A percentile compares a stretch with the other conserved stretches of the same genome.
Conservation (phyloP, 2,888 invertebrate genomes). For the Phytoseiulus persimilis region DNA sequence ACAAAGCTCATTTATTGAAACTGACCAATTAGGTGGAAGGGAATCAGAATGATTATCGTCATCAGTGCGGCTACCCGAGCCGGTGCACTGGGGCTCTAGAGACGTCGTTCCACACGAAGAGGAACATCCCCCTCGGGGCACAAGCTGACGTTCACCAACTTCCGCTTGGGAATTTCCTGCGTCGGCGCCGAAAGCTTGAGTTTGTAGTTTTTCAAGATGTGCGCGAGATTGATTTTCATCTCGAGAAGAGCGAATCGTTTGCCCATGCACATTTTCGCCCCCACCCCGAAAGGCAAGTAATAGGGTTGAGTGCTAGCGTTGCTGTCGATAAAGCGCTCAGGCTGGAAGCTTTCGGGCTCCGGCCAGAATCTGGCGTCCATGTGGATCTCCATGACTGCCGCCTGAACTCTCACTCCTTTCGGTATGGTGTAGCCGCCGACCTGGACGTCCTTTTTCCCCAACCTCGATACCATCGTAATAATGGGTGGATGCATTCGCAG, state of each 20-base stretch:
- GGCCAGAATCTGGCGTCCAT: conserved; percentile 46
- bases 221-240: conserved; percentile 6
- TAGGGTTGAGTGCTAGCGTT: conserved; percentile 10
- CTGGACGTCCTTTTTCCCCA: conserved; percentile 6
- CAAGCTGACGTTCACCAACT: conserved; percentile 27
- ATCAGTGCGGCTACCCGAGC: neutral
- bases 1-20: neutral
- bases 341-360: conserved; percentile 46
- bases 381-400: conserved; percentile 47
- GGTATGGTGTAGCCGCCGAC: conserved; percentile 6
- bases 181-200: neutral
- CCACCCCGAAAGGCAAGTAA: neutral
- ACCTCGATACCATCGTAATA: conserved; percentile 45
- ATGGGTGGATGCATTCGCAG: conserved; percentile 50
- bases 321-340: conserved; percentile 40
- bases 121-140: neutral
- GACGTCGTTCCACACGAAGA: neutral
- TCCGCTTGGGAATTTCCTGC: conserved; percentile 1
- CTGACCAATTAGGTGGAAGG: neutral
- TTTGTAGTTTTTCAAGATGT: neutral
- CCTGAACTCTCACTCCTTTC: conserved; percentile 43
- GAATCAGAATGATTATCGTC: neutral
- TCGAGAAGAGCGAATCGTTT: conserved; percentile 15
- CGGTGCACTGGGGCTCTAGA: neutral
- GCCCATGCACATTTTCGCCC: conserved; percentile 23